Evolutionary conservation across 2,113 vertebrate species (phyloP), one percentile per base, ranked within the genome.

Genomic region (Girardinichthys multiradiatus): DNA sequence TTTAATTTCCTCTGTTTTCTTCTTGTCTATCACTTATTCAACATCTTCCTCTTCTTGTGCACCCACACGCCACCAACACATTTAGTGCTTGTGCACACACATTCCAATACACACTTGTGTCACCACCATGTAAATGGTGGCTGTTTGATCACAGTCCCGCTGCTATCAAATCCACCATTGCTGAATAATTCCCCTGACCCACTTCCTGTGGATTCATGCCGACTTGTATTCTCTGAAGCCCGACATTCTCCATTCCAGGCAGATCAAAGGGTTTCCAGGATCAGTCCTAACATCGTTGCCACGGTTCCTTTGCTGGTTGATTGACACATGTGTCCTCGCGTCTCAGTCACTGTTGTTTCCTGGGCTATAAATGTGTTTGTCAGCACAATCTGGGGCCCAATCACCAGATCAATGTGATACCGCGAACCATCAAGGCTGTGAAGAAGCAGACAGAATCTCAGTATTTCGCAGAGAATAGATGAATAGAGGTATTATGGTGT

Each of bases 371-470:
- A 97, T 83, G 97, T 99, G 92, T 98, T 97, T 91, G 83, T 96
- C 95, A 98, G 97, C 94, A 96, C 96, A 96, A 98, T 97, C 93
- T 95, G 95, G 42, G 35, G 91, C 95, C 99, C 95, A 96, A 95
- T 94, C 97, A 99, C 95, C 97, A 99, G 96, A 99, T 96, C 95
- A 98, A 98, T 96, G 96, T 97, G 95, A 99, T 98, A 94, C 96
- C 97, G 90, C 96, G 96, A 94, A 97, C 96, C 94, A 98, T 98
- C 95, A 98, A 96, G 95, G 96, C 93, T 80, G 93, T 95, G 91
- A 94, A 92, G 91, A 96, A 83, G 88, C 45, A 42, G 58, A 78
- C 7, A 4, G 35, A 48, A 57, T 37, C 68, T 37, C 48, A 57
- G 0, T 58, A 70, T 77, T 72, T 45, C 64, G 78, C 73, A 68